These are phyloP conservation scores for Acholoe squamosa DNA, from an alignment of 2,888 invertebrate species.

Conservation along the genomic window DNA sequence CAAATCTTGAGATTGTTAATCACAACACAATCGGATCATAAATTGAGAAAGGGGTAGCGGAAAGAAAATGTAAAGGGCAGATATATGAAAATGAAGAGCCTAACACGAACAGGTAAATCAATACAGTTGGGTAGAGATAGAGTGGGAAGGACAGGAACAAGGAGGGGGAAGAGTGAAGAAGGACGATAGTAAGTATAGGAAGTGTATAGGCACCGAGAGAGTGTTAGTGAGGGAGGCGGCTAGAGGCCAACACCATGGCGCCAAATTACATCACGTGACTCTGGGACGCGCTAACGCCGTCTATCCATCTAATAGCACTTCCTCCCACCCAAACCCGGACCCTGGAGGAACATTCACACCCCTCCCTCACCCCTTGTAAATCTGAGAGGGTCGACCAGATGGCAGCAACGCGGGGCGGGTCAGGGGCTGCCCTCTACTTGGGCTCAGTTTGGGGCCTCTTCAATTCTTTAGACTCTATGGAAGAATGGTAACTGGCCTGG, in stretches of 20 bases:
- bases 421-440: neutral
- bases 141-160: neutral
- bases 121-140: neutral
- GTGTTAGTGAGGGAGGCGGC: neutral
- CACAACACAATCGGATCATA: too few species aligned
- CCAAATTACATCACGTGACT: slow-evolving; percentile 33
- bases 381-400: neutral
- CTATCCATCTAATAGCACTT: slow-evolving; percentile 37
- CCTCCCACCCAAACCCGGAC: neutral
- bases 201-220: neutral
- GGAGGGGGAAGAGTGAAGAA: neutral
- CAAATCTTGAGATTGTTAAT: too few species aligned
- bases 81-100: too few species aligned
- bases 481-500: neutral
- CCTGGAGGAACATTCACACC: slow-evolving; percentile 37
- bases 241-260: neutral
- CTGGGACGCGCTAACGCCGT: neutral
- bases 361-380: neutral
- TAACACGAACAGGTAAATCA: too few species aligned
- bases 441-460: neutral
- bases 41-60: too few species aligned
- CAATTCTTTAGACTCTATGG: neutral
- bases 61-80: too few species aligned
- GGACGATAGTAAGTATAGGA: neutral
- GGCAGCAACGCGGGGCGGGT: neutral